Base-by-base conservation (phyloP, 2,797 vertebrate genomes). In the Phylloscopus collybita region DNA sequence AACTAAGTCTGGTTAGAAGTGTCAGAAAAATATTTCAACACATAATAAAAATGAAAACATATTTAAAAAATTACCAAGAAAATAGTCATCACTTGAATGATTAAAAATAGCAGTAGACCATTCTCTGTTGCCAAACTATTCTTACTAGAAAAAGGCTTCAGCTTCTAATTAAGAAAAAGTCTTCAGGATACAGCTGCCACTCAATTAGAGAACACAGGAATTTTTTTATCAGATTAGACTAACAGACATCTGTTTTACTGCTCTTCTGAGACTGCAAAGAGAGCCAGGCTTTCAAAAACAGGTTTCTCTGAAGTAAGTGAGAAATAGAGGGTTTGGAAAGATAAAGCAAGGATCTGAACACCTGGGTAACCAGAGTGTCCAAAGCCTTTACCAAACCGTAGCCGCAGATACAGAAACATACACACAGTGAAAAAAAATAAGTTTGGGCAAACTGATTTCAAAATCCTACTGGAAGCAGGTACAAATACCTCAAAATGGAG, bases 171-270 rank as follows among this genome's bases (percentile, higher is more conserved):
- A 95, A n/a, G 86, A 95, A 96, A 85, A 92, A 85, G 73, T 91
- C 95, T 98, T 97, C 94, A 96, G 95, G 94, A 97, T 95, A 96
- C 79, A 95, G 93, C 93, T 95, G 86, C 84, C 88, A 96, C 92
- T 97, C 95, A 94, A 70, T 95, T 96, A 97, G 74, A 96, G 78
- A 97, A 96, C 94, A 93, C 57, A 86, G 92, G 90, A 95, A 79
- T 95, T 95, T 95, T 82, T 94, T 96, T 86, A 93, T 95, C 87
- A 86, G 67, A 94, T 96, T 82, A 86, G 81, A 93, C 91, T 93
- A 95, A 96, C 89, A 95, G 95, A 93, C 92, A 96, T 95, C 95
- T 94, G 83, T 59, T 88, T 90, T 80, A 74, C 94, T 92, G 95
- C 72, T 94, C 91, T 97, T 38, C 49, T 96, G 95, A 96, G 92